These are phyloP conservation scores for Drosophila mayaguana DNA, from an alignment of 2,888 invertebrate genomes.

Conservation along the genomic window DNA sequence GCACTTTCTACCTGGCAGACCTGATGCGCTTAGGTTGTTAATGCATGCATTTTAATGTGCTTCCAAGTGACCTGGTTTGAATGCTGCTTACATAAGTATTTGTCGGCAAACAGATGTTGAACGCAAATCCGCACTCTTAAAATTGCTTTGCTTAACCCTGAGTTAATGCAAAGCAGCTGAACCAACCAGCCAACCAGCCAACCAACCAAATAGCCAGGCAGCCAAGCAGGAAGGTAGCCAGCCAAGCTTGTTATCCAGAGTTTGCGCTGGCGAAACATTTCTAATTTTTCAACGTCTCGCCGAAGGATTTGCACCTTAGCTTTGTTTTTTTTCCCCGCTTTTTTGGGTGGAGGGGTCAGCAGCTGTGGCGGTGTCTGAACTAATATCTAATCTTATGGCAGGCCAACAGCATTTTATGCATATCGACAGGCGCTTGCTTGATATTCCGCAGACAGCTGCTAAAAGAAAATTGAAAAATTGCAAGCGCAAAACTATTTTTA, in stretches of 20 bases:
- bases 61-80: constrained; percentile 48
- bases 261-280: constrained; percentile 66
- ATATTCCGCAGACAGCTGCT: constrained; percentile 71
- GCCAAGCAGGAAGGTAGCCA: constrained; percentile 10
- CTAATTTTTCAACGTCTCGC: constrained; percentile 75
- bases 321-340: background rate
- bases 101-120: constrained; percentile 50
- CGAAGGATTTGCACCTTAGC: constrained; percentile 58
- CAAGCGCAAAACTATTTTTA: constrained; percentile 63
- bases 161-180: constrained; percentile 76
- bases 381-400: constrained; percentile 72
- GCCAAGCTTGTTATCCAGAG: constrained; percentile 41
- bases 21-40: constrained; percentile 25
- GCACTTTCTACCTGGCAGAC: background rate
- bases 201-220: constrained; percentile 16
- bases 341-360: background rate
- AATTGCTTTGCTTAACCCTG: constrained; percentile 53
- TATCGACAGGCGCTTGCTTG: constrained; percentile 70
- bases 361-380: constrained; percentile 59
- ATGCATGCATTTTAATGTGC: constrained; percentile 39
- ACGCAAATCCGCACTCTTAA: constrained; percentile 40
- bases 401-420: constrained; percentile 73
- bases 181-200: constrained; percentile 21
- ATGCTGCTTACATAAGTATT: constrained; percentile 20
- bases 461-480: constrained; percentile 53